Conservation (phyloP, 2,113 vertebrate species). For the Campylomormyrus tamandua region DNA sequence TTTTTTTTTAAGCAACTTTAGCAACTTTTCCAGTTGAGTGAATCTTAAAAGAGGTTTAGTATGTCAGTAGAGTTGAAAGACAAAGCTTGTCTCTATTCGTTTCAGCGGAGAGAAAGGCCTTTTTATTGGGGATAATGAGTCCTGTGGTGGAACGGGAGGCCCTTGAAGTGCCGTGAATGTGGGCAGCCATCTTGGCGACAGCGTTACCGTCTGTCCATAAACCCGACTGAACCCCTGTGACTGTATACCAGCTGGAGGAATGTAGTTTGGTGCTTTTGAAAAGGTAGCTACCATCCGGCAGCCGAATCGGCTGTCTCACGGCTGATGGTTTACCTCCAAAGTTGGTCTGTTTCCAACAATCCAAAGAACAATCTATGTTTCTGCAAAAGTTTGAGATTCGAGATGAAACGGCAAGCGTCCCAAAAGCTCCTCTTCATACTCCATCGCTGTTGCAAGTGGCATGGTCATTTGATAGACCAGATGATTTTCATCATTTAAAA, state of each 20-base stretch:
- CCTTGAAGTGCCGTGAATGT: neutral
- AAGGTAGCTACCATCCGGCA: neutral
- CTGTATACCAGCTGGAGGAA: neutral
- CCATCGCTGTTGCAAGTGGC: neutral
- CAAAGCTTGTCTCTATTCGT: conserved; percentile 54
- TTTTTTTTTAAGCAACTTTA: conserved; percentile 18
- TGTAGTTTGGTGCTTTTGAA: neutral
- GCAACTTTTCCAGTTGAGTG: conserved; percentile 44
- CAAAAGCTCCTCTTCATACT: neutral
- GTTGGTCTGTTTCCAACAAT: neutral
- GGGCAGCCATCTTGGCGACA: neutral
- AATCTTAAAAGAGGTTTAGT: conserved; percentile 50
- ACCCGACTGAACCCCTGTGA: neutral
- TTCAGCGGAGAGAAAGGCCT: conserved; percentile 41
- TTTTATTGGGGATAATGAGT: conserved; percentile 57
- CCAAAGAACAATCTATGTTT: neutral
- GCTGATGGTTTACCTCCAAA: neutral
- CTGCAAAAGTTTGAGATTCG: neutral
- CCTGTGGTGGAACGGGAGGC: conserved; percentile 43
- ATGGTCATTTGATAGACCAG: neutral
- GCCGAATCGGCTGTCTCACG: neutral
- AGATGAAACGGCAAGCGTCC: neutral
- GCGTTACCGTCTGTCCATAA: neutral
- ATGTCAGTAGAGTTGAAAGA: conserved; percentile 42
- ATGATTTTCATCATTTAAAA: neutral